Conservation (phyloP, 2,888 invertebrate species). For the Diarsia rubi region DNA sequence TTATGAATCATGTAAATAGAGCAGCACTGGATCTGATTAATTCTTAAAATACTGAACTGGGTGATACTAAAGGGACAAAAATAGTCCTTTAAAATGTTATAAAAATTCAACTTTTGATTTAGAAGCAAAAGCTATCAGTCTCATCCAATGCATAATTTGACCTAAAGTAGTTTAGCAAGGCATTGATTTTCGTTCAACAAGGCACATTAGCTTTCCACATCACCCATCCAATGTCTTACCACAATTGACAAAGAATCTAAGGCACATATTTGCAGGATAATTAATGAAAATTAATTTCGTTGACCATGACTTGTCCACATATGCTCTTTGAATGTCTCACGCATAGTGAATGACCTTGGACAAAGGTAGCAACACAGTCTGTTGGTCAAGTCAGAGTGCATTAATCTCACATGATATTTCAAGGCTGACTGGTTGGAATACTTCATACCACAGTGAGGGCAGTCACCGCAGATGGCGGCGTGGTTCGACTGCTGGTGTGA, state of each 20-base stretch:
- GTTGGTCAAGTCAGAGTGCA: slow-evolving; percentile 93
- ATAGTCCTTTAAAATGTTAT: slow-evolving; percentile 39
- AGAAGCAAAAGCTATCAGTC: slow-evolving; percentile 68
- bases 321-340: slow-evolving; percentile 93
- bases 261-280: slow-evolving; percentile 77
- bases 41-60: slow-evolving; percentile 48
- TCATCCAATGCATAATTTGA: slow-evolving; percentile 57
- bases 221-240: slow-evolving; percentile 54
- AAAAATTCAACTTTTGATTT: slow-evolving; percentile 46
- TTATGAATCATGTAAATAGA: slow-evolving; percentile 7
- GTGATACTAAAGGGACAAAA: slow-evolving; percentile 38
- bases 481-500: slow-evolving; percentile 87
- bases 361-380: slow-evolving; percentile 93
- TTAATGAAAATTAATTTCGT: slow-evolving; percentile 86
- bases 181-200: slow-evolving; percentile 58
- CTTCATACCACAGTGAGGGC: slow-evolving; percentile 93
- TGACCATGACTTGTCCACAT: slow-evolving; percentile 93
- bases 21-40: slow-evolving; percentile 12
- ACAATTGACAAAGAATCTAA: slow-evolving; percentile 76
- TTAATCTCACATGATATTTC: slow-evolving; percentile 93
- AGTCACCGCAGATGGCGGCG: slow-evolving; percentile 91
- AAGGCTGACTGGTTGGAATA: slow-evolving; percentile 93
- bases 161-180: slow-evolving; percentile 53
- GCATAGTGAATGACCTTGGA: slow-evolving; percentile 93
- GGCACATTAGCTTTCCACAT: slow-evolving; percentile 63